phyloP scores from a whole-genome alignment of 2,797 vertebrate genomes.

The Hemibagrus guttatus region DNA sequence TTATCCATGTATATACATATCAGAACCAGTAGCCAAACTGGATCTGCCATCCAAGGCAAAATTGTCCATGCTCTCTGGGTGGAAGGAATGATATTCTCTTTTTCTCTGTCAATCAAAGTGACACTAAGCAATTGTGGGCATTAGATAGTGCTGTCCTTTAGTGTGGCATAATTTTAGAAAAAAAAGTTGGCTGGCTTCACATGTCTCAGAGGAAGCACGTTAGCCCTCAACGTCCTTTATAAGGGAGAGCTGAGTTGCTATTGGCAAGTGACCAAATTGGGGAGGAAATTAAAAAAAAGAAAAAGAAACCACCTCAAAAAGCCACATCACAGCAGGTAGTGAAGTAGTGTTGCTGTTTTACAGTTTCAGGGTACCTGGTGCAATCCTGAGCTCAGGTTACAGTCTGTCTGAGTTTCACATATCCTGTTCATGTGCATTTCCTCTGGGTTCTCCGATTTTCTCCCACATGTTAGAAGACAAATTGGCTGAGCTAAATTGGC shows the following conservation, averaged over 20 bases:
- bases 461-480: background rate
- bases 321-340: background rate
- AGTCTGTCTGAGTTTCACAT: background rate
- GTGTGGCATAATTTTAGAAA: background rate
- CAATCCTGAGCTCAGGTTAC: slow-evolving; percentile 8
- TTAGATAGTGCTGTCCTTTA: background rate
- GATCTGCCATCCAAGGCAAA: background rate
- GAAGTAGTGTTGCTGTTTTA: background rate
- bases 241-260: background rate
- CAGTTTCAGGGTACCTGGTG: background rate
- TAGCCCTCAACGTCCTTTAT: background rate
- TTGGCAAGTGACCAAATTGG: background rate
- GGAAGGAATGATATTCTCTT: background rate
- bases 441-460: background rate
- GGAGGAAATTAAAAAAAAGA: background rate
- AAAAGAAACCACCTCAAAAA: background rate
- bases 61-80: background rate
- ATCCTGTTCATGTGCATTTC: background rate
- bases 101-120: background rate
- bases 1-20: background rate
- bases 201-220: background rate
- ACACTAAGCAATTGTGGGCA: background rate
- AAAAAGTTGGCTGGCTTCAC: background rate
- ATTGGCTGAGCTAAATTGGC: background rate
- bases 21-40: background rate